Percentiles rank a stretch among this genome's conserved stretches.
These are phyloP conservation scores for Sebastes iracundus DNA, from an alignment of 2,797 vertebrate species.

Conservation along the genomic window DNA sequence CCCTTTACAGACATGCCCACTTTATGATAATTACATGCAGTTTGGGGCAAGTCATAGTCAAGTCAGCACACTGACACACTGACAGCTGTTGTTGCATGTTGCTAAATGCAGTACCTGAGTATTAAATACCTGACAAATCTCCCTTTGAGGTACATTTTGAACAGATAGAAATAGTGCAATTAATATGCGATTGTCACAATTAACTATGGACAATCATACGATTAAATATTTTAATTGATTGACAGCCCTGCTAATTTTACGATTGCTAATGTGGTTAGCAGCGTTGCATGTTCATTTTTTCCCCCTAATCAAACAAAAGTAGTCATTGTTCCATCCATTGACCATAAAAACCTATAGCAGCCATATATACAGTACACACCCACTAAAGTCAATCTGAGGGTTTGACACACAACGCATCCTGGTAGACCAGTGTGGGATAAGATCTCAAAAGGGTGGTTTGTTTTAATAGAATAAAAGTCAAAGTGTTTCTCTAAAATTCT, in stretches of 20 bases:
- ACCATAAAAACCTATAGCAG: neutral
- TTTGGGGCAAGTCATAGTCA: no score
- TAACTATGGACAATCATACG: no score
- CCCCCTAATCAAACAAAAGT: neutral
- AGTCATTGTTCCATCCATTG: neutral
- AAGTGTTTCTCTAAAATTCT: neutral
- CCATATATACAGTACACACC: neutral
- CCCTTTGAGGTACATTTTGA: no score
- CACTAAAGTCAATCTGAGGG: neutral
- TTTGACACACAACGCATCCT: neutral
- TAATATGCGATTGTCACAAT: no score
- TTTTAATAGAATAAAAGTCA: neutral
- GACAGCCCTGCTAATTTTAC: neutral
- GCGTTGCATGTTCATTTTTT: neutral
- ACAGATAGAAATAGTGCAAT: no score
- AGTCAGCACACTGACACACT: no score
- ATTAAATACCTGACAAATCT: no score
- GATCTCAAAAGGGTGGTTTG: neutral
- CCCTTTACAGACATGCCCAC: no score
- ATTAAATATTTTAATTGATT: no score
- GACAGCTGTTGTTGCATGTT: no score
- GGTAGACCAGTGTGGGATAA: neutral
- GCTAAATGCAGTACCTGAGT: no score
- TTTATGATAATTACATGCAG: no score
- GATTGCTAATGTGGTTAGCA: neutral